Evolutionary conservation across 2,113 vertebrate genomes (phyloP).

Genomic region (Mastomys coucha): DNA sequence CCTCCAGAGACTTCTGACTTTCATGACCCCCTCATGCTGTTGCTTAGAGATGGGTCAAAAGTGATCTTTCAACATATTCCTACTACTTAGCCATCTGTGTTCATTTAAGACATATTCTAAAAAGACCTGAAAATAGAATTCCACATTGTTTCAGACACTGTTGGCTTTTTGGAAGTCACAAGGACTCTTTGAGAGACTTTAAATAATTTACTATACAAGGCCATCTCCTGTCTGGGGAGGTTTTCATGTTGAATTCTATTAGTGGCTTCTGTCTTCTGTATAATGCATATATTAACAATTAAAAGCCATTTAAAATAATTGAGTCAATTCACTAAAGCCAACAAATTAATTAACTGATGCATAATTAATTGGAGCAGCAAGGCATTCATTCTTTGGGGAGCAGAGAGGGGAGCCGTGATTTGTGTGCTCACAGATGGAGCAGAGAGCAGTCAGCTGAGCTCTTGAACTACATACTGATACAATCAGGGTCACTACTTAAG

Average conservation of each 20-base stretch:
- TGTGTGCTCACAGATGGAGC: constrained; percentile 38
- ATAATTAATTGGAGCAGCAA: constrained; percentile 78
- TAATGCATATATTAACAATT: constrained; percentile 78
- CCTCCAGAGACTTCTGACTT: not conserved
- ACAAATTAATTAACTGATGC: constrained; percentile 81
- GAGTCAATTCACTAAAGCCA: constrained; percentile 77
- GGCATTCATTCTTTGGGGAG: constrained; percentile 60
- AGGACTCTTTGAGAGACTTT: constrained; percentile 49
- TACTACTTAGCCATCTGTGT: not conserved
- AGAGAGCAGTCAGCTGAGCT: not conserved
- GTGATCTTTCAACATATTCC: not conserved
- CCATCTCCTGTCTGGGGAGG: constrained; percentile 64
- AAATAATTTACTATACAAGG: constrained; percentile 72
- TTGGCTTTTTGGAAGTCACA: constrained; percentile 47
- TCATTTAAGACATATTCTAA: not conserved
- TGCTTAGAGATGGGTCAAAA: not conserved
- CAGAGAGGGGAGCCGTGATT: constrained; percentile 61
- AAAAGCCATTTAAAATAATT: constrained; percentile 81
- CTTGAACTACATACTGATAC: constrained; percentile 7
- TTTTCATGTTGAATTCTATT: constrained; percentile 71
- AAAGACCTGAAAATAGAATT: not conserved
- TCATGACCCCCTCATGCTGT: not conserved
- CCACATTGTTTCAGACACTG: not conserved
- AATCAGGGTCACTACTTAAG: constrained; percentile 4
- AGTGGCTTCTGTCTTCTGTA: constrained; percentile 73